phyloP scores from a whole-genome alignment of 2,888 invertebrate genomes.

The Xanthorhoe spadicearia region DNA sequence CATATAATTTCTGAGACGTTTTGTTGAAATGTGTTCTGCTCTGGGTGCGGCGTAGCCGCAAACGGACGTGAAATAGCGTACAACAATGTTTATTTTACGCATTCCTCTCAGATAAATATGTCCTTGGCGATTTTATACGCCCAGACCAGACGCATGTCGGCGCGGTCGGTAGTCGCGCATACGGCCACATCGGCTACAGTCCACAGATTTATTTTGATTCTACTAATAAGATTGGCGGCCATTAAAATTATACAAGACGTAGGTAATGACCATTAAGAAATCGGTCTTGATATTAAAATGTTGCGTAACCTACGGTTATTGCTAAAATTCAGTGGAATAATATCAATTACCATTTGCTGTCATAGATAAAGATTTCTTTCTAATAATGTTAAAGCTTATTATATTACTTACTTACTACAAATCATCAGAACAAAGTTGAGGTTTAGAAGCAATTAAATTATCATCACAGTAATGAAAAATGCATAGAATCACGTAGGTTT shows the following conservation, averaged over 20 bases:
- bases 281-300: slow-evolving; percentile 37
- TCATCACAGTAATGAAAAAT: slow-evolving; percentile 56
- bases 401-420: slow-evolving; percentile 18
- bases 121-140: slow-evolving; percentile 78
- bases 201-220: slow-evolving; percentile 64
- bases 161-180: slow-evolving; percentile 49
- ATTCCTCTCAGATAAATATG: slow-evolving; percentile 81
- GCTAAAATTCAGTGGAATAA: slow-evolving; percentile 38
- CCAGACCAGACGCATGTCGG: slow-evolving; percentile 58
- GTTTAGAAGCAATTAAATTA: slow-evolving; percentile 45
- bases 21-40: slow-evolving; percentile 49
- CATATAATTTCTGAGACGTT: slow-evolving; percentile 33
- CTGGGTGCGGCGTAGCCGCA: slow-evolving; percentile 53
- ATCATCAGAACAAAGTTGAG: slow-evolving; percentile 29
- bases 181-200: slow-evolving; percentile 49
- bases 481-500: slow-evolving; percentile 66
- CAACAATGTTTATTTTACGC: slow-evolving; percentile 79
- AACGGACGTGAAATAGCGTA: slow-evolving; percentile 66
- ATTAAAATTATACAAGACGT: slow-evolving; percentile 43
- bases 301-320: slow-evolving; percentile 37
- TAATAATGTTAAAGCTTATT: no score
- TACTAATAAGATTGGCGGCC: slow-evolving; percentile 51
- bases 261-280: slow-evolving; percentile 39
- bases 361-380: slow-evolving; percentile 4
- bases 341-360: slow-evolving; percentile 27